These are phyloP conservation scores for Rhadinocentrus ornatus DNA, from an alignment of 2,797 vertebrate species.

Conservation along the genomic window DNA sequence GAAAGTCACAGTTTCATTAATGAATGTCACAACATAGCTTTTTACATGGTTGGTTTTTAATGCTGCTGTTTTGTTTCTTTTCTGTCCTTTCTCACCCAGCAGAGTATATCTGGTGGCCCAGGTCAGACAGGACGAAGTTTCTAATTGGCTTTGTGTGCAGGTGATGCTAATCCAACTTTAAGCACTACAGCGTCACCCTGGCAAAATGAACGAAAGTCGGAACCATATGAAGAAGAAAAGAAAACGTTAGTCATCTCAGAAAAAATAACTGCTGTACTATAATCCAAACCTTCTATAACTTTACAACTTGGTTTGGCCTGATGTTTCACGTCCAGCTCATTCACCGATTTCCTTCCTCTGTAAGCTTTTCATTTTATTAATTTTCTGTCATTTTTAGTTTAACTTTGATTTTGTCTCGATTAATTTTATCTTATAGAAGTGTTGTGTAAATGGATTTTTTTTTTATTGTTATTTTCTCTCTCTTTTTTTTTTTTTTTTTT, in stretches of 20 bases:
- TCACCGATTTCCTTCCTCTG: slow-evolving; percentile 80
- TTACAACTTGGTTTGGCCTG: slow-evolving; percentile 86
- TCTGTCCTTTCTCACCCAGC: slow-evolving; percentile 60
- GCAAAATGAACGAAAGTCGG: slow-evolving; percentile 83
- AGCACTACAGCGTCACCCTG: slow-evolving; percentile 89
- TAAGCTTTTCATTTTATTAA: slow-evolving; percentile 77
- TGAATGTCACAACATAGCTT: neutral
- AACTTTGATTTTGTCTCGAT: slow-evolving; percentile 55
- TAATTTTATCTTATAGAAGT: slow-evolving; percentile 63
- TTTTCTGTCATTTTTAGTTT: slow-evolving; percentile 66
- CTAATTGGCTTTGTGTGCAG: slow-evolving; percentile 93
- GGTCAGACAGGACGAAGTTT: slow-evolving; percentile 95
- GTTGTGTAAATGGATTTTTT: slow-evolving; percentile 68
- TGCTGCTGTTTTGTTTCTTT: slow-evolving; percentile 30
- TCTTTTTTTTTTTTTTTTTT: slow-evolving; percentile 41
- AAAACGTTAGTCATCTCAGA: slow-evolving; percentile 92
- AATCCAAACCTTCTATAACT: slow-evolving; percentile 89
- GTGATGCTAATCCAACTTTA: slow-evolving; percentile 92
- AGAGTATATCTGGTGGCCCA: slow-evolving; percentile 95
- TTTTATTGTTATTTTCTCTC: slow-evolving; percentile 49
- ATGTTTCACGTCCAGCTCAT: slow-evolving; percentile 79
- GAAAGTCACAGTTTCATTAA: neutral
- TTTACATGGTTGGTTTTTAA: slow-evolving; percentile 27
- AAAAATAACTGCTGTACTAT: slow-evolving; percentile 95
- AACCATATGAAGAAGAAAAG: slow-evolving; percentile 86